phyloP scores from a whole-genome alignment of 2,797 vertebrate genomes.

The Sebastes nivosus region DNA sequence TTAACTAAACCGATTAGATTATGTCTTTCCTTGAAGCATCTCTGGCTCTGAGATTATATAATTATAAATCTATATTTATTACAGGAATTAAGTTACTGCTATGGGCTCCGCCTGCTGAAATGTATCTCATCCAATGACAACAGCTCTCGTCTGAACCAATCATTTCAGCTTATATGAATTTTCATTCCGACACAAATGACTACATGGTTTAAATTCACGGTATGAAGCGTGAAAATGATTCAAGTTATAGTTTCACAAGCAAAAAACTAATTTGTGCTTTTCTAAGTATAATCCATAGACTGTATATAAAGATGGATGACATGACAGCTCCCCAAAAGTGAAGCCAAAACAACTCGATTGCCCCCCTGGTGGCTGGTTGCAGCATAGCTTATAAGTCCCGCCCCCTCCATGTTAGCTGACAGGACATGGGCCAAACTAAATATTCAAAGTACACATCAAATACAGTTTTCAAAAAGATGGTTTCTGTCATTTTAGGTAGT shows the following conservation, averaged over 20 bases:
- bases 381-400: too few species aligned
- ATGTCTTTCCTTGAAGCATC: not conserved
- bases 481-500: too few species aligned
- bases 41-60: constrained; percentile 3
- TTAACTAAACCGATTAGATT: not conserved
- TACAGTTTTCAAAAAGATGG: too few species aligned
- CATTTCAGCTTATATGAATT: not conserved
- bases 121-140: not conserved
- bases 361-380: too few species aligned
- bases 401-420: too few species aligned
- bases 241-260: not conserved
- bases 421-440: too few species aligned
- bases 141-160: not conserved
- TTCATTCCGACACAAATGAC: not conserved
- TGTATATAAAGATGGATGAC: too few species aligned
- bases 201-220: not conserved
- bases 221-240: not conserved
- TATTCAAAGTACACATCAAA: too few species aligned
- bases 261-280: not conserved
- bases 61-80: constrained; percentile 1
- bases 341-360: too few species aligned
- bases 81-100: not conserved
- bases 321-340: too few species aligned
- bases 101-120: not conserved
- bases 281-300: not conserved